Percentiles rank a stretch among this genome's conserved stretches.
Evolutionary conservation across 2,888 invertebrate genomes (phyloP).

Genomic region (Chironomus tentans): DNA sequence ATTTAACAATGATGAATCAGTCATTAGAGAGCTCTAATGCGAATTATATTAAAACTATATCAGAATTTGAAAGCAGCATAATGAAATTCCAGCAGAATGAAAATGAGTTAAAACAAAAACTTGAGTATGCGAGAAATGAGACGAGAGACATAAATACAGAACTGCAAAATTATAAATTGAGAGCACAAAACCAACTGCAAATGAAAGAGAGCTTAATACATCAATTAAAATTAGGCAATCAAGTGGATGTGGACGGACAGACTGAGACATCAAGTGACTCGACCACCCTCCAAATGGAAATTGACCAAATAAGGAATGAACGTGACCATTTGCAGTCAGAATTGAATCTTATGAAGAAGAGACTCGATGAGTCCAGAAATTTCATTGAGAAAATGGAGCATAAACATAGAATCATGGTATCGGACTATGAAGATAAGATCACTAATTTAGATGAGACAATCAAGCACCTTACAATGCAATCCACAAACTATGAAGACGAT

Average conservation of each 20-base stretch:
- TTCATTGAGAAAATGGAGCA: slow-evolving; percentile 27
- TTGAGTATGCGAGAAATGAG: slow-evolving; percentile 44
- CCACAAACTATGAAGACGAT: slow-evolving; percentile 39
- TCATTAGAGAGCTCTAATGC: slow-evolving; percentile 30
- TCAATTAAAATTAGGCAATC: slow-evolving; percentile 42
- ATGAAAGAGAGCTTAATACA: slow-evolving; percentile 66
- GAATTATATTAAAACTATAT: slow-evolving; percentile 38
- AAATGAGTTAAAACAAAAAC: slow-evolving; percentile 43
- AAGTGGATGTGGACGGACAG: too few species aligned
- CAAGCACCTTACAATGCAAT: slow-evolving; percentile 34
- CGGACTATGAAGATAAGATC: slow-evolving; percentile 11
- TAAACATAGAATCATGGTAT: slow-evolving; percentile 12
- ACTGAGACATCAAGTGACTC: slow-evolving; percentile 29
- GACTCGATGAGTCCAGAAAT: slow-evolving; percentile 30
- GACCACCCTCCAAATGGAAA: slow-evolving; percentile 47
- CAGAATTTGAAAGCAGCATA: slow-evolving; percentile 38
- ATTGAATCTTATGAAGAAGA: slow-evolving; percentile 32
- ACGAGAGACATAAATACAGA: slow-evolving; percentile 45
- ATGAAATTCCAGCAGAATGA: slow-evolving; percentile 43
- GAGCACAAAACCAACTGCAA: slow-evolving; percentile 65
- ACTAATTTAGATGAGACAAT: not conserved
- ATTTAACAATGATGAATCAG: slow-evolving; percentile 29
- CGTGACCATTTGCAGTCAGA: slow-evolving; percentile 34
- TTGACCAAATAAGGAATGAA: slow-evolving; percentile 47
- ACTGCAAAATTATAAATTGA: slow-evolving; percentile 65